Percentiles rank a stretch among this genome's conserved stretches.
These are phyloP conservation scores for Sphaerodactylus townsendi DNA, from an alignment of 2,113 vertebrate species.

Conservation along the genomic window DNA sequence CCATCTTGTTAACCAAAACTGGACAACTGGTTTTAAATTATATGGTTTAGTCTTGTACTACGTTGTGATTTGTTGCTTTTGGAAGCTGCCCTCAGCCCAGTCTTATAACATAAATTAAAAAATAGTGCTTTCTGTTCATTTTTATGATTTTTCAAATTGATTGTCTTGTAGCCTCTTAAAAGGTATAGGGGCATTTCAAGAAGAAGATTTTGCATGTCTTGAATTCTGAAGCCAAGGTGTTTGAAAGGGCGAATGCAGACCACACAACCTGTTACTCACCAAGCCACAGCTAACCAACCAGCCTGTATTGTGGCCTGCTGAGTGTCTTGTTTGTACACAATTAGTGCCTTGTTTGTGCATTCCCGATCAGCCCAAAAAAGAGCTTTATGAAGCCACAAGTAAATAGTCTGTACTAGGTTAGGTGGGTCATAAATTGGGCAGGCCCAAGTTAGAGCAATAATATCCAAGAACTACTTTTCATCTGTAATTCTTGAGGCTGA, in stretches of 20 bases:
- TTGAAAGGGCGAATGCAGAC: not conserved
- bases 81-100: no score
- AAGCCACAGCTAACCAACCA: not conserved
- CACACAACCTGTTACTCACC: not conserved
- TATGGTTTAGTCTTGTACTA: no score
- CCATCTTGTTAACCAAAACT: no score
- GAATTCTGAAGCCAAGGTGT: conserved; percentile 25
- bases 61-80: no score
- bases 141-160: not conserved
- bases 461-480: not conserved
- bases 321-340: no score
- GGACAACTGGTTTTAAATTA: no score
- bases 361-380: not conserved
- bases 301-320: not conserved
- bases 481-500: not conserved
- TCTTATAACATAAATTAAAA: not conserved
- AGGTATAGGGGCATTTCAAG: not conserved
- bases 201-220: not conserved
- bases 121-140: not conserved
- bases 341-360: not conserved
- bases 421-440: not conserved
- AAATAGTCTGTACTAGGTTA: not conserved
- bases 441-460: not conserved
- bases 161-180: not conserved
- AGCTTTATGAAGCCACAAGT: not conserved